Base-by-base conservation (phyloP, 37 sponge, comb jelly and placozoan species). In the Crambe crambe region DNA sequence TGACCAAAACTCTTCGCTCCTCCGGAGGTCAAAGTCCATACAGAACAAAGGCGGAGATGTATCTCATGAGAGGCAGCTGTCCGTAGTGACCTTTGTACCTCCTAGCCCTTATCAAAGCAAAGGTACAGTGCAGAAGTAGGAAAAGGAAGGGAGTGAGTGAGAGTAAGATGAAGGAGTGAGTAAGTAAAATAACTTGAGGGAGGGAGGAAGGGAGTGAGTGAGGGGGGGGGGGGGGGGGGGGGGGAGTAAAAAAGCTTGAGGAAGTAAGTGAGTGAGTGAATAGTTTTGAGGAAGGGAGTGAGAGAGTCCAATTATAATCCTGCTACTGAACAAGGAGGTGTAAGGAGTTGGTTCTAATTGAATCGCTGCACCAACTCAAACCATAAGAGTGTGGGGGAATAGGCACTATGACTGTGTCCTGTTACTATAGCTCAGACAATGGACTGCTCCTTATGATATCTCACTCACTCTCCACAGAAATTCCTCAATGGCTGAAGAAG, bases 21-120 rank as follows among this genome's bases (percentile, higher is more conserved):
- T 88, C 0, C 78, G 93, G 22, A 47, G 93, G n/a, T 84, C 89
- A 38, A 87, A 84, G 62, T 92, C 93, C 42, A 35, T 39, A 32
- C 75, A 76, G 65, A 30, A 77, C 31, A 68, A 32, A 12, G 56
- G 39, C 34, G 4, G 21, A 37, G 56, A 40, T 1, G 76, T 80
- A 12, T 43, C 68, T 2, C 93, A 92, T 73, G 79, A 69, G 23
- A 75, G 80, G 25, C 93, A 92, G 74, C 82, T 92, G 71, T 92
- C 93, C 23, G 84, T 85, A 1, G 75, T 87, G 74, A 92, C 93
- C 51, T 92, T 70, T 44, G 88, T 92, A n/a, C 93, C 93, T 34
- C 93, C 93, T 34, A 86, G 76, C 57, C 93, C 89, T 6, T 87
- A 87, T 72, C 88, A 88, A 62, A 84, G 81, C 25, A 81, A 83